phyloP scores from a whole-genome alignment of 2,888 invertebrate genomes.

The Heliconius ismenius region DNA sequence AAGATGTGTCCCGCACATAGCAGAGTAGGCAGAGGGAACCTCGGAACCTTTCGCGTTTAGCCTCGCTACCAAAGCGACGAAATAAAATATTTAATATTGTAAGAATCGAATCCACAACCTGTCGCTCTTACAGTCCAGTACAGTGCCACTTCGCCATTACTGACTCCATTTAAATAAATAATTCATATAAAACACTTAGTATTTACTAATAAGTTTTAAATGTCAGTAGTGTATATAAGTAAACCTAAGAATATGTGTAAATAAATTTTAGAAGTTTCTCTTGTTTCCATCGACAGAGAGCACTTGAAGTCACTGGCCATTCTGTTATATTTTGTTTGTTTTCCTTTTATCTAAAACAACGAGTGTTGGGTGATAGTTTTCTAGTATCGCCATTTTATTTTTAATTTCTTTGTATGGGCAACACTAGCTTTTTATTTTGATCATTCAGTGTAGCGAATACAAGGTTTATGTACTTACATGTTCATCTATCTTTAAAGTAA shows the following conservation, averaged over 20 bases:
- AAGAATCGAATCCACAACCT: no score
- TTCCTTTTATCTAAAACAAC: constrained; percentile 17
- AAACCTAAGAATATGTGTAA: not conserved
- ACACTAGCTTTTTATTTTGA: not conserved
- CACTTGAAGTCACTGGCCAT: constrained; percentile 5
- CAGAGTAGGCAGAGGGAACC: no score
- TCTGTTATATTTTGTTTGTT: not conserved
- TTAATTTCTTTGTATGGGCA: not conserved
- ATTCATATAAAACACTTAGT: no score
- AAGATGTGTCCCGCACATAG: no score
- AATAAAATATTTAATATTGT: no score
- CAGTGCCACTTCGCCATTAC: no score
- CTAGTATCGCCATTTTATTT: constrained; percentile 7
- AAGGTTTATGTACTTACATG: not conserved
- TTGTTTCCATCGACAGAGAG: constrained; percentile 1
- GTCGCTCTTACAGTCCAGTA: no score
- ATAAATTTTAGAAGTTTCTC: not conserved
- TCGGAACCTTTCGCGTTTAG: no score
- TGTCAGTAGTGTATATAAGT: not conserved
- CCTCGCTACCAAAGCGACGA: no score
- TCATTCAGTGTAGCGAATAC: not conserved
- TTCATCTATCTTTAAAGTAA: not conserved
- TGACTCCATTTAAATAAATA: not conserved
- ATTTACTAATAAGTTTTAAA: no score
- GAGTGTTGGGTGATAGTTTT: constrained; percentile 9